Evolutionary conservation across 2,113 vertebrate genomes (phyloP).

Genomic region (Indicator maculatus): DNA sequence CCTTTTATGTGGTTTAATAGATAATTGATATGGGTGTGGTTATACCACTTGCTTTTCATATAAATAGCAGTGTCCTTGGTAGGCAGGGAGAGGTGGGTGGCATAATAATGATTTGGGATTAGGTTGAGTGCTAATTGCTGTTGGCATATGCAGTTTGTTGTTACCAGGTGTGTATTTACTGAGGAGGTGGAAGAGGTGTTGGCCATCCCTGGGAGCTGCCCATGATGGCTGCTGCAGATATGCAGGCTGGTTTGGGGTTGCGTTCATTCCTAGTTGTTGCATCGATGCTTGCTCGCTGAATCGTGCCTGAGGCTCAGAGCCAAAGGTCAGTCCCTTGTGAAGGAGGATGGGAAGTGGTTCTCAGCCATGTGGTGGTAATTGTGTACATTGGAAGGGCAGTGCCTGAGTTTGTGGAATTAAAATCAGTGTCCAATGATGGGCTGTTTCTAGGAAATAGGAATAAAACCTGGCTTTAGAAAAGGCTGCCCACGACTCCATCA

Average conservation of each 20-base stretch:
- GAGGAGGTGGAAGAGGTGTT: neutral
- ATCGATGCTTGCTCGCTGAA: neutral
- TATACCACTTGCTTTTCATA: constrained; percentile 48
- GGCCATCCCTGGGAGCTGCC: neutral
- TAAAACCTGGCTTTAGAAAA: neutral
- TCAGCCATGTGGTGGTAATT: neutral
- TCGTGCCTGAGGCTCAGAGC: neutral
- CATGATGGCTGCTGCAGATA: neutral
- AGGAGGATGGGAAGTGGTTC: neutral
- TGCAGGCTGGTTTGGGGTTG: fast-evolving
- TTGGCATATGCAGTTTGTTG: neutral
- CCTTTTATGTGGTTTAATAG: constrained; percentile 57
- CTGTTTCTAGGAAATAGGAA: neutral
- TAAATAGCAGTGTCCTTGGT: neutral
- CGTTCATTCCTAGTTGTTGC: fast-evolving
- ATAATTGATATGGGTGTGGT: constrained; percentile 40
- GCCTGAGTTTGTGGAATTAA: neutral
- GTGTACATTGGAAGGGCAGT: neutral
- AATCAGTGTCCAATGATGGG: neutral
- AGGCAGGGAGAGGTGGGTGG: neutral
- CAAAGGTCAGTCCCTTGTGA: neutral
- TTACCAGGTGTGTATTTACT: neutral
- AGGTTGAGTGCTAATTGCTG: neutral
- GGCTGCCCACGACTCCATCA: neutral
- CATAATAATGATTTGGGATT: neutral